Base-by-base conservation (phyloP, 1,140 invertebrate genomes). In the Proctacanthus coquilletti region DNA sequence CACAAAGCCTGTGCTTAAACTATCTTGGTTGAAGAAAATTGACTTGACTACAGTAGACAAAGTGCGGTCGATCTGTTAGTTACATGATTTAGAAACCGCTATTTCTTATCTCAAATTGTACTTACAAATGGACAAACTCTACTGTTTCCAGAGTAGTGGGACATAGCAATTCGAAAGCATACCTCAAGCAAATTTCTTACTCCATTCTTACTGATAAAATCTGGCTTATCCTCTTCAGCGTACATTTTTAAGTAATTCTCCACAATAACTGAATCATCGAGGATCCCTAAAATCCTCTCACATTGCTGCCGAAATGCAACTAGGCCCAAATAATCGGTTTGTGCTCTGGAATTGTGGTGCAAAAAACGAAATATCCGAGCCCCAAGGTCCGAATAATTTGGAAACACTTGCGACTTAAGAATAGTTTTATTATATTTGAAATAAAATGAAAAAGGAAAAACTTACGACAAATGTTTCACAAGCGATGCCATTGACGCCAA, bases 11-110 rank as follows among this genome's bases (percentile, higher is more conserved):
- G 72, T 61, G 18, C 80, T 83, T 41, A 88, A 66, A 27, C 62
- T 65, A 31, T 74, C 69, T 62, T 85, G 84, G 17, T 72, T 72
- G 52, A 85, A 80, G 61, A 85, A 88, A 53, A 80, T 83, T 15
- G 79, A 77, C 41, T 72, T 69, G 30, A 80, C 68, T 19, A 83
- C 75, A 5, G 80, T 71, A 23, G 70, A 62, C 20, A 84, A 59
- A 2, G 77, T 81, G 41, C 71, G 70, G 42, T 75, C 70, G 34
- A 80, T 75, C 51, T 71, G 59, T 10, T 45, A 46, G 8, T 33
- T 9, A 8, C 8, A 10, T 32, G 32, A 36, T 17, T 21, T 30
- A 36, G 14, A 20, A 31, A 36, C 31, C 9, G 35, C 21, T 10
- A 36, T 25, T 40, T 36, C 13, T 20, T 23, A 32, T 5, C 18